Conservation (phyloP, 2,797 vertebrate species). For the Ptychobarbus kaznakovi region DNA sequence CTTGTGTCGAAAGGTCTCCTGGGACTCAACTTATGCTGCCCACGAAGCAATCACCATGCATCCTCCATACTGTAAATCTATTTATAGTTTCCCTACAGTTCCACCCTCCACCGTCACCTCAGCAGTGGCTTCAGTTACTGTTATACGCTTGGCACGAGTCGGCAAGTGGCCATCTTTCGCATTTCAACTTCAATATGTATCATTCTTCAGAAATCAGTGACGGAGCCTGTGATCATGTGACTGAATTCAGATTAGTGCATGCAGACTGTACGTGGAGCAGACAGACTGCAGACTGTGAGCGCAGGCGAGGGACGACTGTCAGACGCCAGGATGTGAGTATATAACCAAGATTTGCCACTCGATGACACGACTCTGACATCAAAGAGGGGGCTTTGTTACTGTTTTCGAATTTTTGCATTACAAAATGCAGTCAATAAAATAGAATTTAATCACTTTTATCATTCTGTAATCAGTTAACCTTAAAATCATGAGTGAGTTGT, state of each 20-base stretch:
- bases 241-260: constrained; percentile 72
- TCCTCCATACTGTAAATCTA: constrained; percentile 14
- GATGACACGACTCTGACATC: not conserved
- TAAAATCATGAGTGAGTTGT: not conserved
- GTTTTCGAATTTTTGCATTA: not conserved
- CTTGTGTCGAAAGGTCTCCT: not conserved
- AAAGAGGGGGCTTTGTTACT: not conserved
- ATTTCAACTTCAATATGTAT: constrained; percentile 36
- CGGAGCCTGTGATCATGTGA: constrained; percentile 45
- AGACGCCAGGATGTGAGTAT: constrained; percentile 80
- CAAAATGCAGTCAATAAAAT: not conserved
- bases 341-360: not conserved
- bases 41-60: not conserved
- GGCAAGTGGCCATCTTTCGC: constrained; percentile 5
- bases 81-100: constrained; percentile 22
- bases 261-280: constrained; percentile 74
- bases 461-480: not conserved
- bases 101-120: constrained; percentile 12
- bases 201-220: constrained; percentile 18
- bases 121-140: not conserved
- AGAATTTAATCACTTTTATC: not conserved
- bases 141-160: not conserved
- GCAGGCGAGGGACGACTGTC: constrained; percentile 67
- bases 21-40: not conserved
- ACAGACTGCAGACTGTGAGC: constrained; percentile 55